phyloP scores from a whole-genome alignment of 2,797 vertebrate genomes.

The Cirrhinus molitorella region DNA sequence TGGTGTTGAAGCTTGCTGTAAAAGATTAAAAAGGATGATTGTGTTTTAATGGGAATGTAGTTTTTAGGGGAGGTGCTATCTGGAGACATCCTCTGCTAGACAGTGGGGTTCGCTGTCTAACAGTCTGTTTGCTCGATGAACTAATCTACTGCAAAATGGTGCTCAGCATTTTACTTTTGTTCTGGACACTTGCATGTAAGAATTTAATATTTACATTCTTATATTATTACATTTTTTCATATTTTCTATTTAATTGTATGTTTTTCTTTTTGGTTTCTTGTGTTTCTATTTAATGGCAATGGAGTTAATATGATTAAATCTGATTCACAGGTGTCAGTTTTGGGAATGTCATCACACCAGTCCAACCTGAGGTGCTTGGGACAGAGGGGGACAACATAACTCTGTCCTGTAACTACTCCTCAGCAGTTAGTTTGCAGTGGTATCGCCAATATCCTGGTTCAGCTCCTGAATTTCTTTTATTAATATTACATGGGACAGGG shows the following conservation, averaged over 20 bases:
- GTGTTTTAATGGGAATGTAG: neutral
- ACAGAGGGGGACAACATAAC: slow-evolving; percentile 12
- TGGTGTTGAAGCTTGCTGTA: neutral
- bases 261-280: neutral
- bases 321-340: slow-evolving; percentile 4
- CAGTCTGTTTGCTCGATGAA: neutral
- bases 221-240: neutral
- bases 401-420: slow-evolving; percentile 48
- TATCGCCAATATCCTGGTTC: slow-evolving; percentile 22
- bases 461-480: slow-evolving; percentile 24
- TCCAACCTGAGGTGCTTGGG: neutral
- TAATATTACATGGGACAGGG: neutral
- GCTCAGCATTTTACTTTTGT: neutral
- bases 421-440: slow-evolving; percentile 26
- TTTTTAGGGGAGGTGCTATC: neutral
- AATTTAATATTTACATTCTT: neutral
- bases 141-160: neutral
- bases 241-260: neutral
- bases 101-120: neutral
- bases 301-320: neutral
- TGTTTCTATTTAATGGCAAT: neutral
- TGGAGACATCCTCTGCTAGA: neutral
- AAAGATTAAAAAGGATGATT: neutral
- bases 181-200: neutral
- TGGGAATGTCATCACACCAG: slow-evolving; percentile 27